Conservation (phyloP, 2,113 vertebrate species). For the Alectura lathami region DNA sequence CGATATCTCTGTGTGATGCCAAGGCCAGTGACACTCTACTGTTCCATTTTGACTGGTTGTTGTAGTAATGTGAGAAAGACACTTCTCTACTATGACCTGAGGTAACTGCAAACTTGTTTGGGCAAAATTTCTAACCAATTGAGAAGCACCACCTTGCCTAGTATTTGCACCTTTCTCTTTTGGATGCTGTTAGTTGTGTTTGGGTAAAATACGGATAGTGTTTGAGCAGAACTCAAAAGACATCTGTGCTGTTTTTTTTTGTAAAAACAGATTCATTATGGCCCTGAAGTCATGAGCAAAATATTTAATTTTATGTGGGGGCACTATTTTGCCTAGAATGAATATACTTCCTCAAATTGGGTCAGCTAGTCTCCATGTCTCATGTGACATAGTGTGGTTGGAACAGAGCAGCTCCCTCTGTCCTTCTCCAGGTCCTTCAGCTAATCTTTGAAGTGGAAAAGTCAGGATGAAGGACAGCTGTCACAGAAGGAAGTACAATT, state of each 20-base stretch:
- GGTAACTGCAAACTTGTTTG: background rate
- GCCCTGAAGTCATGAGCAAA: background rate
- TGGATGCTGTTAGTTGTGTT: background rate
- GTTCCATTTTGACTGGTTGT: background rate
- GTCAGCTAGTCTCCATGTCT: rapidly evolving
- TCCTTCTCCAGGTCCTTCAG: background rate
- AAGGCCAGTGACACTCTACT: background rate
- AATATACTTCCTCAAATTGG: background rate
- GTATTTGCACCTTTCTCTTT: background rate
- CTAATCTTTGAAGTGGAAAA: background rate
- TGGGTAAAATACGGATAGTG: background rate
- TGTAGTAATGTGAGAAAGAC: background rate
- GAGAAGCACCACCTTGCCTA: background rate
- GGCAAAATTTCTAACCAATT: background rate
- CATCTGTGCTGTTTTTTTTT: background rate
- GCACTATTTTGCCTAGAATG: background rate
- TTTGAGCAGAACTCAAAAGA: background rate
- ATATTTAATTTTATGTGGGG: background rate
- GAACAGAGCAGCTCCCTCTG: background rate
- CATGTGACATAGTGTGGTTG: background rate
- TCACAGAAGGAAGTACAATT: background rate
- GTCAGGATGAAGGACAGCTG: background rate
- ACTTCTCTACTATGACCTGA: background rate
- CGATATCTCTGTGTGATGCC: background rate
- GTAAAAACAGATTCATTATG: background rate